phyloP scores from a whole-genome alignment of 1,140 invertebrate species.

The Euura lappo region DNA sequence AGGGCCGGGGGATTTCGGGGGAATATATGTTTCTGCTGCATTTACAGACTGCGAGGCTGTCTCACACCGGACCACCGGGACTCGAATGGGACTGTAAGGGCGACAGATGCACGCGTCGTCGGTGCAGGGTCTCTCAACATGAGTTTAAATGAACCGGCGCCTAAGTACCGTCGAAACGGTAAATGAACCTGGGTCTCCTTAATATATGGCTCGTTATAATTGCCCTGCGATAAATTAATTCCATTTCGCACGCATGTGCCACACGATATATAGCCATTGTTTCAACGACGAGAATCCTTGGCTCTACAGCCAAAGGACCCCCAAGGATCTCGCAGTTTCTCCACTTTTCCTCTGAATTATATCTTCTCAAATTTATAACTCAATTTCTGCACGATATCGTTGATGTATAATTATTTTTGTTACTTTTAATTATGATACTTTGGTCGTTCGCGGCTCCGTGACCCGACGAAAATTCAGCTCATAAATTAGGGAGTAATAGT shows the following conservation, averaged over 20 bases:
- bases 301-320: background rate
- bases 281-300: slow-evolving; percentile 22
- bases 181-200: slow-evolving; percentile 28
- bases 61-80: background rate
- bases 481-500: background rate
- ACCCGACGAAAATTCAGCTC: background rate
- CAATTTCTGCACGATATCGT: no score
- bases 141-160: background rate
- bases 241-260: slow-evolving; percentile 55
- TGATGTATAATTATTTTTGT: no score
- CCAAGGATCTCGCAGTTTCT: no score
- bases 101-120: background rate
- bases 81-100: background rate
- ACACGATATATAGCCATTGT: slow-evolving; percentile 53
- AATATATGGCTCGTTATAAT: slow-evolving; percentile 54
- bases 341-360: no score
- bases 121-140: background rate
- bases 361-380: no score
- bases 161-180: background rate
- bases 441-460: background rate
- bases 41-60: background rate
- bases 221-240: slow-evolving; percentile 55
- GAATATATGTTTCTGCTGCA: background rate
- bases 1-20: background rate
- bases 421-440: no score